These are phyloP conservation scores for Euzophera pinguis DNA, from an alignment of 2,888 invertebrate species.

Conservation along the genomic window DNA sequence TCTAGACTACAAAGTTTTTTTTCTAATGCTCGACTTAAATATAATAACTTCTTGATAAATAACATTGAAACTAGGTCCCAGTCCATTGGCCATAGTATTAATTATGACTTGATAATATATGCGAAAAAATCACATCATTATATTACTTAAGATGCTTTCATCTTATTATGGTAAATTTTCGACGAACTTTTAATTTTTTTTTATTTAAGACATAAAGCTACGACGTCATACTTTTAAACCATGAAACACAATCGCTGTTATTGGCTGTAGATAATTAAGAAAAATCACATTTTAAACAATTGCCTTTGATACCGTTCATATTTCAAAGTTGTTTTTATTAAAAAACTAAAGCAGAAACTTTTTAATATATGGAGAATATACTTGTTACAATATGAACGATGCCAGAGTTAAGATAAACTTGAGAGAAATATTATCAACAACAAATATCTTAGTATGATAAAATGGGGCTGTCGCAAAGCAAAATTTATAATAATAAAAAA, in stretches of 20 bases:
- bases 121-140: too few relatives aligned
- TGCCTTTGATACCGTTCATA: background rate
- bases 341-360: too few relatives aligned
- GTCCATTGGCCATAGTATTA: too few relatives aligned
- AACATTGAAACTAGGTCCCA: too few relatives aligned
- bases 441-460: background rate
- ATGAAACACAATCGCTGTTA: constrained; percentile 33
- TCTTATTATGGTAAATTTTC: too few relatives aligned
- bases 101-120: too few relatives aligned
- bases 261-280: constrained; percentile 1
- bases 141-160: too few relatives aligned
- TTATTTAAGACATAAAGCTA: background rate
- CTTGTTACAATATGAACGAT: constrained; percentile 4
- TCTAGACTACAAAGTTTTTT: too few relatives aligned
- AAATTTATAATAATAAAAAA: too few relatives aligned
- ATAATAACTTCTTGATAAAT: too few relatives aligned
- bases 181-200: too few relatives aligned
- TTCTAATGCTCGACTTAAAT: too few relatives aligned
- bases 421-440: background rate
- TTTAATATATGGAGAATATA: background rate
- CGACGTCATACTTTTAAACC: constrained; percentile 17
- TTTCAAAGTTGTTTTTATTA: background rate
- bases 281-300: constrained; percentile 9
- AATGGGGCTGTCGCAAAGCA: background rate
- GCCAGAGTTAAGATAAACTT: constrained; percentile 13